Conservation (phyloP, 2,797 vertebrate species). For the Ambastaia sidthimunki region DNA sequence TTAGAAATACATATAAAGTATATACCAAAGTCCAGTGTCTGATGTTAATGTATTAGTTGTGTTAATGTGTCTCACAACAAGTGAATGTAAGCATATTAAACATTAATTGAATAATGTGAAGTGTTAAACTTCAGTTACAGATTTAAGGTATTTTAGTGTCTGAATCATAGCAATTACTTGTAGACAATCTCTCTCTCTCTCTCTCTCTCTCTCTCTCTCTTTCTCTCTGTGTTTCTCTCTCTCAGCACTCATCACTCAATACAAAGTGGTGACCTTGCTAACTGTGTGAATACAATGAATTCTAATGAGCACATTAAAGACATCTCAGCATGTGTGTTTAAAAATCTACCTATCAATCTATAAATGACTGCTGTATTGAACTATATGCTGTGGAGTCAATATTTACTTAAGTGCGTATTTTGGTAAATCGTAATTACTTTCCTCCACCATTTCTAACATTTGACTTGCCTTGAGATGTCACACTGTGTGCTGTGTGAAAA, state of each 20-base stretch:
- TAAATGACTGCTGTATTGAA: slow-evolving; percentile 21
- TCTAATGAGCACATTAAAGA: slow-evolving; percentile 56
- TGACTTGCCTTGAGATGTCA: not conserved
- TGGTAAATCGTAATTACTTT: slow-evolving; percentile 8
- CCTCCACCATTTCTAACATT: not conserved
- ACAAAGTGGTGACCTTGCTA: slow-evolving; percentile 57
- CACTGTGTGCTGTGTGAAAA: not conserved
- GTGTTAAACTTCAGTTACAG: slow-evolving; percentile 39
- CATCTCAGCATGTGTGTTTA: slow-evolving; percentile 64
- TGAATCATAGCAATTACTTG: slow-evolving; percentile 35
- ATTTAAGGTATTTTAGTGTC: slow-evolving; percentile 32
- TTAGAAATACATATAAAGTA: not conserved
- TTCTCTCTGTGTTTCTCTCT: not conserved
- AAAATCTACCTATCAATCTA: slow-evolving; percentile 50
- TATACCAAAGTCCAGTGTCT: no score
- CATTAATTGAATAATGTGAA: not conserved
- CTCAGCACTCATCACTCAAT: slow-evolving; percentile 13
- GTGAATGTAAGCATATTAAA: not conserved
- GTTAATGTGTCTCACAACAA: no score
- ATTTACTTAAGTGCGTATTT: slow-evolving; percentile 14
- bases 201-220: not conserved
- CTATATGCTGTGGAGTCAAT: slow-evolving; percentile 5
- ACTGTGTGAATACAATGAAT: slow-evolving; percentile 60
- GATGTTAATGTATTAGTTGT: no score
- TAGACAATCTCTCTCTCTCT: slow-evolving; percentile 17